These are phyloP conservation scores for Drosophila lini DNA, from an alignment of 1,140 invertebrate genomes.

Conservation along the genomic window DNA sequence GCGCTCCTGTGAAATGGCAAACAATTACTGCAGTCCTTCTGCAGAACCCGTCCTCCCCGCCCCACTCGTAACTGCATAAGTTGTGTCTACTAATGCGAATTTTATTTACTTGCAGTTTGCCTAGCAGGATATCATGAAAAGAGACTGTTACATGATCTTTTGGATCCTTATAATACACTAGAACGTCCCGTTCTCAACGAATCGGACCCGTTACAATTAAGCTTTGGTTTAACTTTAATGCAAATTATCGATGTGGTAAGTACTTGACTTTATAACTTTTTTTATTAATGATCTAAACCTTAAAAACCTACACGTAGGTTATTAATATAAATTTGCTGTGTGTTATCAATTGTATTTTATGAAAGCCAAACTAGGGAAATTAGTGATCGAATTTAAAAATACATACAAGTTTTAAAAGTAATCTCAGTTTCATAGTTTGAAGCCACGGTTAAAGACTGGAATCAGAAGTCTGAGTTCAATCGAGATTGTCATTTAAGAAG, in stretches of 20 bases:
- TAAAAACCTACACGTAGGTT: not conserved
- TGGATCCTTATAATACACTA: conserved; percentile 98
- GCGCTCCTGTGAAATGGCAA: conserved; percentile 56
- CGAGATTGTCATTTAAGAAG: not conserved
- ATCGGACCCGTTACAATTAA: conserved; percentile 97
- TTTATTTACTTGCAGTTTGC: conserved; percentile 87
- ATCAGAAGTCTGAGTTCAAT: not conserved
- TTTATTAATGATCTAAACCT: too few relatives aligned
- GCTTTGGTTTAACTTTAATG: conserved; percentile 98
- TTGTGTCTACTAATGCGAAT: conserved; percentile 40
- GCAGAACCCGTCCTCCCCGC: not conserved
- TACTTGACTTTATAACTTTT: conserved; percentile 56
- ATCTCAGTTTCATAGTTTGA: not conserved
- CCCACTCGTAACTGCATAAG: conserved; percentile 4
- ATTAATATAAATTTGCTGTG: not conserved
- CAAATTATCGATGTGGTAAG: conserved; percentile 99
- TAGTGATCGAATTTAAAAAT: not conserved
- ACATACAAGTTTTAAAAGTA: not conserved
- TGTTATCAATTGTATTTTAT: not conserved
- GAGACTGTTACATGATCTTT: conserved; percentile 95
- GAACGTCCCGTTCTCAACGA: conserved; percentile 99
- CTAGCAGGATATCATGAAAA: conserved; percentile 96
- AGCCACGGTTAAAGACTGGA: not conserved
- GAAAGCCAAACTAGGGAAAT: not conserved
- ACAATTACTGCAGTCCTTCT: conserved; percentile 47